phyloP scores from a whole-genome alignment of 2,113 vertebrate species.

The Desmodus rotundus region DNA sequence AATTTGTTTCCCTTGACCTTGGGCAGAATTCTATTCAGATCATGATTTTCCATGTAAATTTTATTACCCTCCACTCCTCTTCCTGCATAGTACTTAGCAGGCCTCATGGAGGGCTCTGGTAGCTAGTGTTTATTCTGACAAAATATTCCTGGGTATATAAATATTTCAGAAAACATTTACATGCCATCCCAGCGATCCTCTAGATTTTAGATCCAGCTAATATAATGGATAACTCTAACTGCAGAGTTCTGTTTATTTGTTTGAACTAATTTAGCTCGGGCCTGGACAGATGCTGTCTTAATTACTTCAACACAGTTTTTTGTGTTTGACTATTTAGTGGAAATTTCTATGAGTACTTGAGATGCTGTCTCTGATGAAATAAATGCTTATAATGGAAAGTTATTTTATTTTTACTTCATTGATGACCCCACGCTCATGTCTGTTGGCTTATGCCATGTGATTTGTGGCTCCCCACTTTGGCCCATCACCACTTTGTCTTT shows the following conservation, averaged over 20 bases:
- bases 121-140: not conserved
- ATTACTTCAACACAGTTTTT: slow-evolving; percentile 30
- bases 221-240: not conserved
- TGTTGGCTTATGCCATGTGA: not conserved
- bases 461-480: not conserved
- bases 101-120: not conserved
- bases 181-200: not conserved
- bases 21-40: slow-evolving; percentile 22
- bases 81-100: not conserved
- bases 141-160: slow-evolving; percentile 13
- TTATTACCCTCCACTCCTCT: not conserved
- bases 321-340: slow-evolving; percentile 13
- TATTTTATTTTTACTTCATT: not conserved
- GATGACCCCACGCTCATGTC: not conserved
- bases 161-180: slow-evolving; percentile 40
- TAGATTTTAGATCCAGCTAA: slow-evolving; percentile 6
- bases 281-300: slow-evolving; percentile 30
- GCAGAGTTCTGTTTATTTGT: not conserved
- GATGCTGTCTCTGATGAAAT: not conserved
- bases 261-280: slow-evolving; percentile 2
- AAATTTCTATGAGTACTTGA: not conserved
- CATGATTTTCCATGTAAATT: not conserved
- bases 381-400: not conserved
- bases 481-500: not conserved
- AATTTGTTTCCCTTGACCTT: slow-evolving; percentile 22